These are phyloP conservation scores for Stichopus horrens DNA, from an alignment of 53 echinoderm and acorn worm genomes.

Conservation along the genomic window DNA sequence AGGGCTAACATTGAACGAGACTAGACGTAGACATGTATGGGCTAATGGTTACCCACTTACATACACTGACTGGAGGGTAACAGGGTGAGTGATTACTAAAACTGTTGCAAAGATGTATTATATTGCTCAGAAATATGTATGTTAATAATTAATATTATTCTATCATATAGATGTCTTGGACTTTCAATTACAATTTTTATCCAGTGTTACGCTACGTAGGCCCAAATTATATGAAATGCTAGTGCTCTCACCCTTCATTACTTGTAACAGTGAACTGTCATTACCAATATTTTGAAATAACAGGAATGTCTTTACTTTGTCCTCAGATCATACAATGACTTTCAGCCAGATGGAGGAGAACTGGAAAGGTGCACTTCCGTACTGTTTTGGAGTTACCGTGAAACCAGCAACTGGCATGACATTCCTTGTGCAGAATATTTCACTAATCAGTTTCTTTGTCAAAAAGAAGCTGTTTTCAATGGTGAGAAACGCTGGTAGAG, in stretches of 20 bases:
- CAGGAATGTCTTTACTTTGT: background rate
- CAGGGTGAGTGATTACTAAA: background rate
- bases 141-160: no score
- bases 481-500: background rate
- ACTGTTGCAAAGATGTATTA: no score
- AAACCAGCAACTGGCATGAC: constrained; percentile 67
- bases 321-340: background rate
- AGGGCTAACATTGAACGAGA: no score
- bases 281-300: no score
- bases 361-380: constrained; percentile 62
- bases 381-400: constrained; percentile 44
- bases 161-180: no score
- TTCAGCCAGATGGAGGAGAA: constrained; percentile 62
- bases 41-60: background rate
- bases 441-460: constrained; percentile 62
- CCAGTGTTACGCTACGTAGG: no score
- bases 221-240: no score
- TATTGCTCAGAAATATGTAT: no score
- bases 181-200: no score
- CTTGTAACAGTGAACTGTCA: no score
- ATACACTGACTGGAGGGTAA: constrained; percentile 19
- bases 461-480: background rate
- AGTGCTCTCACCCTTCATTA: no score
- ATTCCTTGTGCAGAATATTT: constrained; percentile 55
- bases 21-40: no score